Percentiles rank a stretch among this genome's conserved stretches.
These are phyloP conservation scores for Caenorhabditis sp. DNA, from an alignment of 2,888 invertebrate species.

Conservation along the genomic window DNA sequence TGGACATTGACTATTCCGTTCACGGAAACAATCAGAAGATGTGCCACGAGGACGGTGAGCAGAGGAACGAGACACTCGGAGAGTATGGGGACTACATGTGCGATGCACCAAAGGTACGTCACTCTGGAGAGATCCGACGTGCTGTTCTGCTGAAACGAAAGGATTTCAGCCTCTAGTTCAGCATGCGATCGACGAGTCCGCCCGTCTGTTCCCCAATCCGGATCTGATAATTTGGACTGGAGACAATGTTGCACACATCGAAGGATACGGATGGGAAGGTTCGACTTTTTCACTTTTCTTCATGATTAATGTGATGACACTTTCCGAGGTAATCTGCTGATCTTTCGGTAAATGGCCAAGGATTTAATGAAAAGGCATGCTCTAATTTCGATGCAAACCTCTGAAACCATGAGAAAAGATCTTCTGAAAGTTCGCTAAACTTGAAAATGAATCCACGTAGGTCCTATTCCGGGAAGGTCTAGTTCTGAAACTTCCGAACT, in stretches of 20 bases:
- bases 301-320: too few relatives aligned
- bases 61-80: conserved; percentile 63
- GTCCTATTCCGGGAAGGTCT: too few relatives aligned
- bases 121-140: not conserved
- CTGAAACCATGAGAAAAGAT: too few relatives aligned
- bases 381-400: too few relatives aligned
- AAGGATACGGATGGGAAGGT: conserved; percentile 71
- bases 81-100: conserved; percentile 76
- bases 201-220: conserved; percentile 65
- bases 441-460: too few relatives aligned
- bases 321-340: too few relatives aligned
- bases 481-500: too few relatives aligned
- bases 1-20: conserved; percentile 71
- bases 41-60: conserved; percentile 62
- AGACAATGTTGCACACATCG: conserved; percentile 76
- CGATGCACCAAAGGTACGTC: conserved; percentile 73
- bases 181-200: conserved; percentile 67
- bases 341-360: too few relatives aligned
- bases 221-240: conserved; percentile 78
- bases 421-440: too few relatives aligned
- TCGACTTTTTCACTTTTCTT: conserved; percentile 14
- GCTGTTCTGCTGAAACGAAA: not conserved
- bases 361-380: too few relatives aligned
- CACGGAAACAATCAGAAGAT: conserved; percentile 68
- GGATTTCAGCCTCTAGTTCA: conserved; percentile 67